Conservation (phyloP, 2,888 invertebrate genomes). For the Mesodorylaimus sp. region DNA sequence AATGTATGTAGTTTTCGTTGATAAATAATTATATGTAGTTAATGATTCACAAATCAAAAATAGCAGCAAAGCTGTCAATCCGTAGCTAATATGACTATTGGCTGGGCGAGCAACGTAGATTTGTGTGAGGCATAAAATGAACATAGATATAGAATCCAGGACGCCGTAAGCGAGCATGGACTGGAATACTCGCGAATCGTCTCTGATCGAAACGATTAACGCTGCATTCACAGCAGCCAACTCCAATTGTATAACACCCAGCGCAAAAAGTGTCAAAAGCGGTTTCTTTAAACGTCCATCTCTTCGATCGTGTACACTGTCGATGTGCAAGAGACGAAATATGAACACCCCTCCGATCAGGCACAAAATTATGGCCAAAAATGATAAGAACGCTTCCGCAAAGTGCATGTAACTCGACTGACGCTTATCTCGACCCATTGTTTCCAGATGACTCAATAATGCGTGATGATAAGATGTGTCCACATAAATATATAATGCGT, state of each 20-base stretch:
- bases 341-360: background rate
- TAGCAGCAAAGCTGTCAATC: background rate
- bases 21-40: slow-evolving; percentile 1
- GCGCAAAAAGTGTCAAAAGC: background rate
- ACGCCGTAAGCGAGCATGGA: slow-evolving; percentile 1
- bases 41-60: background rate
- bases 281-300: background rate
- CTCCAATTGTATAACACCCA: background rate
- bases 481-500: slow-evolving; percentile 1
- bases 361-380: background rate
- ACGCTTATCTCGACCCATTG: background rate
- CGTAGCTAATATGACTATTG: slow-evolving; percentile 1
- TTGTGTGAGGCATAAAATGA: background rate
- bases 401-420: background rate
- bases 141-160: background rate
- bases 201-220: background rate
- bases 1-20: slow-evolving; percentile 1
- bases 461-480: background rate
- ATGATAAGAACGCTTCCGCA: background rate
- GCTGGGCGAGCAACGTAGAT: background rate
- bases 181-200: background rate
- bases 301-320: background rate
- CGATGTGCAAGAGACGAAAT: background rate
- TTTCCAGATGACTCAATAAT: background rate
- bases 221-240: background rate